Conservation (phyloP, 92 coral and sea anemone genomes). For the Actinostola sp. region DNA sequence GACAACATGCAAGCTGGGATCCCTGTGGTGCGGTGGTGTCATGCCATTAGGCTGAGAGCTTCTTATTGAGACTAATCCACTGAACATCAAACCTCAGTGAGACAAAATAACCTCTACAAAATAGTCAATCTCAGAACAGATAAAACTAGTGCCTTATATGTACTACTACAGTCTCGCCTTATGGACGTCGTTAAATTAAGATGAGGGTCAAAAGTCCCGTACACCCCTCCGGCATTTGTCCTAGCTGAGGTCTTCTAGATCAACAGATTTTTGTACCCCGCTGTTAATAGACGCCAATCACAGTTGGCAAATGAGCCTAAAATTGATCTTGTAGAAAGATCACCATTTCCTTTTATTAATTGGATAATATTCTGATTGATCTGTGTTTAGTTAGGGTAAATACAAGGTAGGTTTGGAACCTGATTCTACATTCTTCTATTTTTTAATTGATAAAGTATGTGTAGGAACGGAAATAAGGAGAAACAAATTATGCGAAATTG, state of each 20-base stretch:
- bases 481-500: no score
- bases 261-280: background rate
- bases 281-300: slow-evolving; percentile 16
- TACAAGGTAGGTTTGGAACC: no score
- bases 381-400: background rate
- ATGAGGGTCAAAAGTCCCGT: slow-evolving; percentile 1
- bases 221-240: background rate
- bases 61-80: background rate
- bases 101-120: background rate
- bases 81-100: background rate
- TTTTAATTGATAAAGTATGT: no score
- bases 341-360: slow-evolving; percentile 3
- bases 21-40: slow-evolving; percentile 19
- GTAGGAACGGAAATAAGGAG: no score
- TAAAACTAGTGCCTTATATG: no score
- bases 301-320: slow-evolving; percentile 15
- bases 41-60: background rate
- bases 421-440: no score
- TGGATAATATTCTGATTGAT: slow-evolving; percentile 17
- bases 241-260: background rate
- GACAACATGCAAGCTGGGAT: background rate
- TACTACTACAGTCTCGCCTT: no score
- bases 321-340: slow-evolving; percentile 30
- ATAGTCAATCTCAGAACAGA: background rate
- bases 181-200: background rate